Evolutionary conservation across 2,888 invertebrate genomes (phyloP).

Genomic region (Sesia bembeciformis): DNA sequence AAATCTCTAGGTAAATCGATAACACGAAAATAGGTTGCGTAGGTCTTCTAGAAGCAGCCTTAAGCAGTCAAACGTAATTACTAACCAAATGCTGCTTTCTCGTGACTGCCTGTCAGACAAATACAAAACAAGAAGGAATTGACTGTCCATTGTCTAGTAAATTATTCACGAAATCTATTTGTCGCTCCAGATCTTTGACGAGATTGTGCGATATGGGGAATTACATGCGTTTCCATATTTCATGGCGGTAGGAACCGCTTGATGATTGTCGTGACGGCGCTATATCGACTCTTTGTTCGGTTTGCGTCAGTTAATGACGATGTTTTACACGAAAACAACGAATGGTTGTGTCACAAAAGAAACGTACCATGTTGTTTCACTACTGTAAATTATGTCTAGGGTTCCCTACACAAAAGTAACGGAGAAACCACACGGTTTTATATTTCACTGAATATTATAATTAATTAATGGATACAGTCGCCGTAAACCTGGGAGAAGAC

Average conservation of each 20-base stretch:
- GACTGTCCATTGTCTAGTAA: constrained; percentile 62
- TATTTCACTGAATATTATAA: no score
- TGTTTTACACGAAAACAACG: constrained; percentile 11
- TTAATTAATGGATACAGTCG: no score
- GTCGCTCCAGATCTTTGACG: constrained; percentile 52
- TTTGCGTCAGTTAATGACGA: constrained; percentile 27
- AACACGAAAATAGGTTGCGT: no score
- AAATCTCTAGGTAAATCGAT: no score
- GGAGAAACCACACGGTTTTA: no score
- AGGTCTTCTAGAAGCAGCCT: no score
- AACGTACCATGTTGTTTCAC: constrained; percentile 19
- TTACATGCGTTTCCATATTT: constrained; percentile 53
- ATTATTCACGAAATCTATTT: constrained; percentile 68
- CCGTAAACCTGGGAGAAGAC: no score
- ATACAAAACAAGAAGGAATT: constrained; percentile 46
- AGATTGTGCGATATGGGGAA: constrained; percentile 63
- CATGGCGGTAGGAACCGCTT: constrained; percentile 38
- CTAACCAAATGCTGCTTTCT: constrained; percentile 32
- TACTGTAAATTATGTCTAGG: constrained; percentile 20
- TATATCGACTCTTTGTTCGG: constrained; percentile 26
- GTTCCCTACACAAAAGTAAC: no score
- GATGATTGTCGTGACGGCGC: constrained; percentile 64
- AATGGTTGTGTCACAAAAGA: constrained; percentile 15
- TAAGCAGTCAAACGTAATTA: constrained; percentile 25
- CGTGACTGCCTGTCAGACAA: constrained; percentile 19